Evolutionary conservation across 2,888 invertebrate species (phyloP), one percentile per base, ranked within the genome.

Genomic region (Calameuta filiformis): DNA sequence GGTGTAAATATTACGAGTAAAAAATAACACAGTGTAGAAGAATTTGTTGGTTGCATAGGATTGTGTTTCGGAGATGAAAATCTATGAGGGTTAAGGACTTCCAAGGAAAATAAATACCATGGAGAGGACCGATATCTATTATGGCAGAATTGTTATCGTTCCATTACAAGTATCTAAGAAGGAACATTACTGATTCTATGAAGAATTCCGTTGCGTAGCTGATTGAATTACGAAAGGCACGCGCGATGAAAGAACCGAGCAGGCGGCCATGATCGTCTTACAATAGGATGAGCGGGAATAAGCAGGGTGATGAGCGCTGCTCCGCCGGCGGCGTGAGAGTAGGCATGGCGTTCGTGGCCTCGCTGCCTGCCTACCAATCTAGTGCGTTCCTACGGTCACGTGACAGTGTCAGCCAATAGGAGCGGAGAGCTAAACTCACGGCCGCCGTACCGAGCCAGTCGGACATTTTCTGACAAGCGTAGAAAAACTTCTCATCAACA

Each of bases 401-500:
- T 94, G 94, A 87, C 69, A 80, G n/a, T 1, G 71, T 79, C 81
- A 81, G 81, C 93, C 93, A 93, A 93, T 93, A 84, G 84, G 83
- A 85, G 79, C 30, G 77, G 81, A 81, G 85, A 87, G 89, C 90
- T 92, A 89, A 88, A 87, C 91, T 92, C 91, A 90, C 92, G 92
- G 92, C 92, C 92, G 81, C 68, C 80, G 82, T 86, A 83, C 81
- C 80, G 87, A 83, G 84, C 84, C 85, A 87, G 88, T 88, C 92
- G 92, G 93, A 93, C 93, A 93, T 94, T 94, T 95, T 96, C 95
- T 96, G 96, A 96, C 96, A 96, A 96, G 96, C 96, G 96, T 96
- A 96, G 95, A 96, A 96, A 96, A 97, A 96, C 95, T 96, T 96
- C 95, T 96, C 96, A 96, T 96, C 96, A 96, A 96, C 96, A 96